Evolutionary conservation across 2,113 vertebrate species (phyloP), one percentile per base, ranked within the genome.

Genomic region (Notiomystis cincta): DNA sequence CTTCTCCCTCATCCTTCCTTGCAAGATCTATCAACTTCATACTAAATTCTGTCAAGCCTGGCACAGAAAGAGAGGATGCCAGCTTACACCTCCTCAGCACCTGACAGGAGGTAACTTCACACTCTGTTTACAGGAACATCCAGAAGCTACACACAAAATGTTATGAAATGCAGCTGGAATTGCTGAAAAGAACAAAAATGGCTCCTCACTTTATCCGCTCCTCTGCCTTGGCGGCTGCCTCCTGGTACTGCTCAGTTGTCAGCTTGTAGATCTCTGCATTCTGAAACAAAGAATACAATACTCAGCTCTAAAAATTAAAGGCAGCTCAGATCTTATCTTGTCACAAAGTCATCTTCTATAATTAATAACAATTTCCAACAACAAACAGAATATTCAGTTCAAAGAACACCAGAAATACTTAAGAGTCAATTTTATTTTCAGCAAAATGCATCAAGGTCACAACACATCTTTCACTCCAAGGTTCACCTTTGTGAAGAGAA

Each of bases 201-300:
- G 42, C 33, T 82, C 95, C 98, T 99, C 98, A 99, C 99, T 98
- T 98, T 80, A 99, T 97, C 28, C 77, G 93, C 70, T 97, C 92
- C 92, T 99, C 99, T 15, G 98, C 98, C 96, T 98, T 98, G 30
- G 96, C 85, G 15, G 98, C 98, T 76, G 98, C 98, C 91, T 99
- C 97, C 57, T 98, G 97, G 97, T 98, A 99, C 78, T 99, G 98
- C 90, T 99, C 98, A 4, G 98, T 96, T 3, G 98, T 98, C 97
- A 99, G 94, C 94, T 98, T 98, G 98, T 99, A 99, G 96, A 98
- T 97, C 76, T 99, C 99, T 9, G 98, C 87, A 42, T 98, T 99
- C 99, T 99, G 97, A 71, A 95, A 97, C 54, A 96, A 86, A 95
- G 70, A 85, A 96, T 62, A 92, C 5, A 97, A 81, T 33, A 51